Percentiles rank a stretch among this genome's conserved stretches.
phyloP scores from a whole-genome alignment of 1,140 invertebrate genomes.

The Alviniconcha marisindica region DNA sequence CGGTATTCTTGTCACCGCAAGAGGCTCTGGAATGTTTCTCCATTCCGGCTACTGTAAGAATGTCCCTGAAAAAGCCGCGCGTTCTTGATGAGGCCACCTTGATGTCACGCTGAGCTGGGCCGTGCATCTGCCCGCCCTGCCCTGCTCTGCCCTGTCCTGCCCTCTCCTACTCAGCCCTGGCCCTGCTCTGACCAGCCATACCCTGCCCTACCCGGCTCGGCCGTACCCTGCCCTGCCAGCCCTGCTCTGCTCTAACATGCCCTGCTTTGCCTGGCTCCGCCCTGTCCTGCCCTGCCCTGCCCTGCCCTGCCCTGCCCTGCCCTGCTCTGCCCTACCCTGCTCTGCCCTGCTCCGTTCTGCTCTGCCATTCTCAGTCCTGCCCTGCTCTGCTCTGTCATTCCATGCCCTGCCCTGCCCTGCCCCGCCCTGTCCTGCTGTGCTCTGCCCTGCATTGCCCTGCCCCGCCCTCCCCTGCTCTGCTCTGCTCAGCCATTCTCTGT shows the following conservation, averaged over 20 bases:
- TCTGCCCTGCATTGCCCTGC: constrained; percentile 29
- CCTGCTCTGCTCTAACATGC: neutral
- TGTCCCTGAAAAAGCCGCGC: too few relatives aligned
- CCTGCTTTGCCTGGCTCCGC: constrained; percentile 9
- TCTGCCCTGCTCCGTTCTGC: constrained; percentile 28
- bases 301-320: constrained; percentile 32
- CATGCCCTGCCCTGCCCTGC: constrained; percentile 32
- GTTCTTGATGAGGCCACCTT: too few relatives aligned
- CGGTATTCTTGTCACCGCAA: too few relatives aligned
- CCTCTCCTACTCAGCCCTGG: neutral
- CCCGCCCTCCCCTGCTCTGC: constrained; percentile 29
- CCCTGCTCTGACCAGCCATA: constrained; percentile 24
- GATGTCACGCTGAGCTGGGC: too few relatives aligned
- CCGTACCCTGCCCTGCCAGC: constrained; percentile 31
- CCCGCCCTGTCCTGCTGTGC: constrained; percentile 28
- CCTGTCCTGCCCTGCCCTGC: constrained; percentile 35
- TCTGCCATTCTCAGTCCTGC: constrained; percentile 29
- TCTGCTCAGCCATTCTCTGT: constrained; percentile 27
- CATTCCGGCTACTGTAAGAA: too few relatives aligned
- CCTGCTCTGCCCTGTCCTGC: constrained; percentile 35
- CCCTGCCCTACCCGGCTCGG: constrained; percentile 26
- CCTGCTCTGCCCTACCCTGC: constrained; percentile 37
- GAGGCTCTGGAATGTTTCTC: too few relatives aligned
- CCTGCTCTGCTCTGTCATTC: constrained; percentile 15
- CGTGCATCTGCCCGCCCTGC: constrained; percentile 28